Evolutionary conservation across 2,797 vertebrate genomes (phyloP), one percentile per base, ranked within the genome.

Genomic region (Pseudopleuronectes americanus): DNA sequence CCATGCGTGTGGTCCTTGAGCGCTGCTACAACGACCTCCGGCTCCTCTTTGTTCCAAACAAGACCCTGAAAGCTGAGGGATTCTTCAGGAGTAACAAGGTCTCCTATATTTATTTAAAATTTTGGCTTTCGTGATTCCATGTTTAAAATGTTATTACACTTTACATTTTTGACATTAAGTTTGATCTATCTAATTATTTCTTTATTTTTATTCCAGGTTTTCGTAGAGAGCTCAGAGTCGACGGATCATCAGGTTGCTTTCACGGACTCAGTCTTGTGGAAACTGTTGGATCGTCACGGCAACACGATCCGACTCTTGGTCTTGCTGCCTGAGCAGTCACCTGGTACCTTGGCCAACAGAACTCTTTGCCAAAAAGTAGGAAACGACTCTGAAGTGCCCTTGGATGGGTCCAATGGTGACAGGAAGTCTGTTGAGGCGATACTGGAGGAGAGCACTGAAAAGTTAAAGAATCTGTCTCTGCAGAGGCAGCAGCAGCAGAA

Each of bases 41-140:
- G 8, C 96, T 99, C 59, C 96, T 99, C 31, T 96, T 92, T 0
- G 93, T 97, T 73, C 95, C 96, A 87, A 98, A 94, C 92, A 99
- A 99, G 90, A 98, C 98, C 0, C 90, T 99, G 88, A 99, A 99
- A 91, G 95, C 97, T 0, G 98, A 99, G 85, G 98, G 98, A 10
- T 99, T 99, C 88, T 99, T 99, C 87, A 96, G 98, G 91, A 99
- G 98, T 90, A 99, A 99, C 93, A 99, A 99, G 96, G 98, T 99
- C 17, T 36, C 5, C 48, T 47, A 2, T 7, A 64, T 62, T 71
- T 53, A 2, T 45, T 62, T 43, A 14, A 5, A 8, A 7, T 38
- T 60, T 5, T 43, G 8, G 38, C 4, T 31, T 28, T 49, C 23
- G n/a, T 63, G 6, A 9, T 43, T 38, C 21, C 7, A 4, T 12